A percentile compares a stretch with the other conserved stretches of the same genome.
These are phyloP conservation scores for Siderastrea radians DNA, from an alignment of 92 coral and sea anemone genomes.

Conservation along the genomic window DNA sequence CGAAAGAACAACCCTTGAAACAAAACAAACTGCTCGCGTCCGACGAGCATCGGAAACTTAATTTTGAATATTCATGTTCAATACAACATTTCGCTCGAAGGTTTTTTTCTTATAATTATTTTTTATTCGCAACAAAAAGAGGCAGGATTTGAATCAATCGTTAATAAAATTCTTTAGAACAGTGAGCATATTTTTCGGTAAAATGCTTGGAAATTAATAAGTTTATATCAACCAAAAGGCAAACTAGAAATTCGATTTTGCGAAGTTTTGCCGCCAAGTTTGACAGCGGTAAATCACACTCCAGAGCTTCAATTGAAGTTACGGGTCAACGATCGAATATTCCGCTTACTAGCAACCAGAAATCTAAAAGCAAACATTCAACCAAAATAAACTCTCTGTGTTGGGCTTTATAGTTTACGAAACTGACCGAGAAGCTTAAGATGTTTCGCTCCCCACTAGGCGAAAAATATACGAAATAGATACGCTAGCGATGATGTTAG, in stretches of 20 bases:
- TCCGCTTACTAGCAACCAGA: slow-evolving; percentile 19
- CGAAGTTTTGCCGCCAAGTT: slow-evolving; percentile 25
- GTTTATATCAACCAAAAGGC: slow-evolving; percentile 68
- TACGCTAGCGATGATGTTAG: neutral
- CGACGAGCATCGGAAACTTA: slow-evolving; percentile 22
- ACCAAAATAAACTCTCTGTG: neutral
- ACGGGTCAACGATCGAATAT: neutral
- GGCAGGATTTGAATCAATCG: neutral
- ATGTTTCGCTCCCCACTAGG: slow-evolving; percentile 22
- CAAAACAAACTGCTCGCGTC: slow-evolving; percentile 19
- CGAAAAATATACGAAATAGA: slow-evolving; percentile 12
- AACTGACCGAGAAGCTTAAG: neutral
- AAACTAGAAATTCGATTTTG: slow-evolving; percentile 42
- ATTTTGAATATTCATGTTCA: slow-evolving; percentile 45
- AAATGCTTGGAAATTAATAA: slow-evolving; percentile 47
- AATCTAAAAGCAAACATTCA: slow-evolving; percentile 4
- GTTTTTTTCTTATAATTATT: neutral
- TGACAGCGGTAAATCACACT: slow-evolving; percentile 55
- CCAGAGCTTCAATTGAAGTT: neutral
- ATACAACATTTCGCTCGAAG: slow-evolving; percentile 24
- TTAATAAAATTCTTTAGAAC: slow-evolving; percentile 1
- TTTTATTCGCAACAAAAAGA: slow-evolving; percentile 14
- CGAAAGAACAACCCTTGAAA: slow-evolving; percentile 10
- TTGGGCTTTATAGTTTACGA: neutral
- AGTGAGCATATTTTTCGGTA: slow-evolving; percentile 7